phyloP scores from a whole-genome alignment of 2,113 vertebrate genomes.

The Pristiophorus japonicus region DNA sequence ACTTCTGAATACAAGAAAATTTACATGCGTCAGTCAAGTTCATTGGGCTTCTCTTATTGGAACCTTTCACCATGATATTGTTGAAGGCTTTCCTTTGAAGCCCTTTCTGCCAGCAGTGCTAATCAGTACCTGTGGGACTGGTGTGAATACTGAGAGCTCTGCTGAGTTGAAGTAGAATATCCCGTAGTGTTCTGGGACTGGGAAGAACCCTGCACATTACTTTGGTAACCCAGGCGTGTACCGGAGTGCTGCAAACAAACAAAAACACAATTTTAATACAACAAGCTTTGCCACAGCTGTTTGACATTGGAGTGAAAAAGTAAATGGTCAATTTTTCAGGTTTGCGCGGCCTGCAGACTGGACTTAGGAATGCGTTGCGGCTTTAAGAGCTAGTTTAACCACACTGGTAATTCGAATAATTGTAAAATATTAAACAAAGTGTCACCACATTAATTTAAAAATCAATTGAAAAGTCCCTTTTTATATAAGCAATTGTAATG shows the following conservation, averaged over 20 bases:
- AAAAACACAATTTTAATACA: conserved; percentile 26
- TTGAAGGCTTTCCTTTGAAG: conserved; percentile 51
- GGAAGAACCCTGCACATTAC: conserved; percentile 86
- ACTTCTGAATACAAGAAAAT: conserved; percentile 15
- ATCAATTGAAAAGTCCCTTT: background rate
- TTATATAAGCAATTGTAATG: background rate
- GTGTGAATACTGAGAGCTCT: conserved; percentile 90
- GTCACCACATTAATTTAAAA: background rate
- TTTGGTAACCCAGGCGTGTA: conserved; percentile 96
- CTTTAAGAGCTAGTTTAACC: background rate
- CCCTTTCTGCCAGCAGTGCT: conserved; percentile 43
- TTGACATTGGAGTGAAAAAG: background rate
- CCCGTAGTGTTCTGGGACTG: conserved; percentile 92
- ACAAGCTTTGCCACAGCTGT: background rate
- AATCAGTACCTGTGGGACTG: conserved; percentile 89
- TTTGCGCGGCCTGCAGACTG: background rate
- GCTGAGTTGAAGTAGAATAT: conserved; percentile 88
- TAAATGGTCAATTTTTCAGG: background rate
- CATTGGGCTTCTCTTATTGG: conserved; percentile 65
- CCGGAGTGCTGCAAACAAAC: conserved; percentile 74
- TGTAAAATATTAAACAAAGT: background rate
- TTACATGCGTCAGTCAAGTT: conserved; percentile 8
- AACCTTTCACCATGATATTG: conserved; percentile 59
- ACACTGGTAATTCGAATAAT: background rate
- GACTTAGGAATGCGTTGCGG: background rate